Evolutionary conservation across 1,140 invertebrate genomes (phyloP), one percentile per base, ranked within the genome.

Genomic region (Zaprionus taronus): DNA sequence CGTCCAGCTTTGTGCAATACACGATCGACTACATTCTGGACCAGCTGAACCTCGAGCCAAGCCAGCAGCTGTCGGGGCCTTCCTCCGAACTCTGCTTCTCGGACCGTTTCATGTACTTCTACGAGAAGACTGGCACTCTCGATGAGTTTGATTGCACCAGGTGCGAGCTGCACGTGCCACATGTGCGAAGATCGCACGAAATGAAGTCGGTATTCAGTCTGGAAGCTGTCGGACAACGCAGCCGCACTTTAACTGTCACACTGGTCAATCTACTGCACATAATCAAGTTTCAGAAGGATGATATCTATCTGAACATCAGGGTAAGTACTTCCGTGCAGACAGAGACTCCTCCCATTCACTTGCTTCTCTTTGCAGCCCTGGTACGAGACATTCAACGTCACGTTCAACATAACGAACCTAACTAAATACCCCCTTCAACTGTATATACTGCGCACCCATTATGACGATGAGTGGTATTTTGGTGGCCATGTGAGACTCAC

Each of bases 11-110:
- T 26, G 65, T 90, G 3, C 56, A 68, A 1, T 64, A 78, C 38
- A 92, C 91, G 1, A 72, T 92, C 5, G 47, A 81, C 7, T 63
- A 79, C 7, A 68, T 92, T 9, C 49, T 92, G 6, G 31, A 58
- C 5, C 56, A 72, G 20, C 57, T 92, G 1, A 83, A 91, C 26
- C 41, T 92, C 11, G 87, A 91, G 4, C 79, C 89, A 2, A 92
- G 87, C 17, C 81, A 91, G 6, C 20, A 62, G 5, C 17, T 85
- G 22, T 92, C 91, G 7, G 47, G 62, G 4, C 28, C 75, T 2
- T 86, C 87, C 24, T 67, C 77, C 2, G 87, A 92, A 4, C 79
- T 90, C 53, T 92, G 91, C 49, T 83, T 87, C 26, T 65, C 72
- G 14, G 77, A 80, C 36, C 73, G 80, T 0, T 83, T 47, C 17